Evolutionary conservation across 2,888 invertebrate species (phyloP).

Genomic region (Noctua janthe): DNA sequence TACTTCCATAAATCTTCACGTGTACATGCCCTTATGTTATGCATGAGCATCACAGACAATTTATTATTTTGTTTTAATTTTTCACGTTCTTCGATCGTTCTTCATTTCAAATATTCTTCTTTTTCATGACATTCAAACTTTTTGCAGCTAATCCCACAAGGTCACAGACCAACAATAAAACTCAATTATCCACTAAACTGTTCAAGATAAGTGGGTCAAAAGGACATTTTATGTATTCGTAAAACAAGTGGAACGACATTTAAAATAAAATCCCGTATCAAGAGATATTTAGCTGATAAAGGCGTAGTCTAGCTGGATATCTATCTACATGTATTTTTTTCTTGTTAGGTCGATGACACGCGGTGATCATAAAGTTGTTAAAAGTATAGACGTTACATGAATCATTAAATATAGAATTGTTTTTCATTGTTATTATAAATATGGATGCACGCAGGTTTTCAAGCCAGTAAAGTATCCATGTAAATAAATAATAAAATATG

Average conservation of each 20-base stretch:
- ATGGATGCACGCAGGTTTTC: constrained; percentile 14
- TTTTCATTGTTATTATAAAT: constrained; percentile 38
- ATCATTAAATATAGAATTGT: constrained; percentile 48
- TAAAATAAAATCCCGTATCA: constrained; percentile 33
- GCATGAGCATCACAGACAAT: constrained; percentile 21
- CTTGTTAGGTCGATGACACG: constrained; percentile 54
- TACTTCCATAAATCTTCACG: not conserved
- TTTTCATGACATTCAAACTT: not conserved
- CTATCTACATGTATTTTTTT: constrained; percentile 10
- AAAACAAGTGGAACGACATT: constrained; percentile 39
- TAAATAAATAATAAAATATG: constrained; percentile 41
- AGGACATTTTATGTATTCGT: constrained; percentile 31
- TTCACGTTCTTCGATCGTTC: not conserved
- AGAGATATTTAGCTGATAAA: constrained; percentile 20
- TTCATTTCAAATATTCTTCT: constrained; percentile 22
- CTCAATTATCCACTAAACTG: constrained; percentile 29
- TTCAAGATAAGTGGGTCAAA: constrained; percentile 43
- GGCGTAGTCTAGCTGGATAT: constrained; percentile 11
- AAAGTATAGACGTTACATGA: constrained; percentile 44
- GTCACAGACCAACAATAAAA: constrained; percentile 26
- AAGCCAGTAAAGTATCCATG: constrained; percentile 10
- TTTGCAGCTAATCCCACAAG: constrained; percentile 1
- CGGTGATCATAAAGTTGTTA: constrained; percentile 28
- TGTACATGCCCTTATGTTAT: constrained; percentile 9
- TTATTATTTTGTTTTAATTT: not conserved